Evolutionary conservation across 1,140 invertebrate genomes (phyloP), one percentile per base, ranked within the genome.

Genomic region (Pogonognathellus flavescens): DNA sequence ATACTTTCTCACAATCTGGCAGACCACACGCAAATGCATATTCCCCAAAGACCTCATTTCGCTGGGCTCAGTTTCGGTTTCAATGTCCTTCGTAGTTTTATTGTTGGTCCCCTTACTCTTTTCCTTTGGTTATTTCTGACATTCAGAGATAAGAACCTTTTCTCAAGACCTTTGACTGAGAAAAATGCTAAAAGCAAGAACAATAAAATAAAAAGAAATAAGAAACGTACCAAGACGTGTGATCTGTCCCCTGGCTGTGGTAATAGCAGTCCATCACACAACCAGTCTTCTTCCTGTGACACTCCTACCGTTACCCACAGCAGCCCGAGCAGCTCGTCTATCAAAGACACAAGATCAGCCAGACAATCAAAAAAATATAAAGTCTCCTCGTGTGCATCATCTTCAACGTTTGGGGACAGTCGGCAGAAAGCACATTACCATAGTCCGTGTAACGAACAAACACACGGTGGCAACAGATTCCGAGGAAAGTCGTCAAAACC

Each of bases 31-130:
- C 88, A 89, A 18, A 85, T 89, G 62, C 90, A 90, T 18, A 89
- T 90, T 8, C 88, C 89, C 0, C 89, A 89, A 53, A 90, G 91
- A 84, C 90, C 91, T 13, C 90, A 91, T 70, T 92, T 92, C 86
- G 91, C 91, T 18, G 90, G 90, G 7, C 88, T 90, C 18, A 90
- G 90, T 49, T 91, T 91, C 87, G 89, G 91, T 10, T 89, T 92
- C 83, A 92, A 92, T 86, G 87, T 91, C 20, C 89, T 92, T 70
- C 89, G 91, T 14, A 92, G 92, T 0, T 89, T 92, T 53, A 90
- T 93, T 66, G 90, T 92, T 9, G 93, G 92, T 6, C 93, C 93
- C 13, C 83, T 93, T 9, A 92, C 92, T 8, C 90, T 93, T 84
- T 88, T 92, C 11, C 89, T 91, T 8, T 93, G 92, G 91, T 87